A percentile compares a stretch with the other conserved stretches of the same genome.
Conservation (phyloP, 2,888 invertebrate genomes). For the Philonicus albiceps region DNA sequence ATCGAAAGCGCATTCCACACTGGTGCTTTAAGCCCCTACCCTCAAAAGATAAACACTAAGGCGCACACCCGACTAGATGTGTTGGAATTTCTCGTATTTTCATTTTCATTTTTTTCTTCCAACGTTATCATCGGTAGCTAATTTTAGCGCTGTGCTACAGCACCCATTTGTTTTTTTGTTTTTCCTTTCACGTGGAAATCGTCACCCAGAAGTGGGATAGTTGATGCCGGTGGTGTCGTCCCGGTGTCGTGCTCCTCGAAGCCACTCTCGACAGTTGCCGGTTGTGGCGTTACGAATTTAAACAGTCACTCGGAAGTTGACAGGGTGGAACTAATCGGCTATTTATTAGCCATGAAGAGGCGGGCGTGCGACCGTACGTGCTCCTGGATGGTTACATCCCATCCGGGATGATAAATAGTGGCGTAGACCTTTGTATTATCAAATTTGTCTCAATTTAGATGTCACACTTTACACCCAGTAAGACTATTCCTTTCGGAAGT, state of each 20-base stretch:
- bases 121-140: not conserved
- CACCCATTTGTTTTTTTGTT: too few species aligned
- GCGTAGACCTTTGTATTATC: not conserved
- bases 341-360: not conserved
- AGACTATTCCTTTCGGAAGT: not conserved
- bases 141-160: not conserved
- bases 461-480: not conserved
- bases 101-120: too few species aligned
- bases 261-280: not conserved
- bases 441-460: not conserved
- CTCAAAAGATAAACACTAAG: not conserved
- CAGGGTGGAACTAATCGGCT: not conserved
- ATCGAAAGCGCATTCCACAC: not conserved
- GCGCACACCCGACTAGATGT: not conserved
- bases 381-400: not conserved
- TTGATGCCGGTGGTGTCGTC: not conserved
- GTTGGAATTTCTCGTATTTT: not conserved
- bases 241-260: not conserved
- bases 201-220: not conserved
- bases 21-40: not conserved
- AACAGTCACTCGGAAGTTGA: conserved; percentile 18
- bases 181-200: not conserved
- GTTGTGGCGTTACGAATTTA: not conserved
- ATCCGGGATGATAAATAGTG: not conserved
- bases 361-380: not conserved